These are phyloP conservation scores for Hucho hucho DNA, from an alignment of 2,113 vertebrate species.

Conservation along the genomic window DNA sequence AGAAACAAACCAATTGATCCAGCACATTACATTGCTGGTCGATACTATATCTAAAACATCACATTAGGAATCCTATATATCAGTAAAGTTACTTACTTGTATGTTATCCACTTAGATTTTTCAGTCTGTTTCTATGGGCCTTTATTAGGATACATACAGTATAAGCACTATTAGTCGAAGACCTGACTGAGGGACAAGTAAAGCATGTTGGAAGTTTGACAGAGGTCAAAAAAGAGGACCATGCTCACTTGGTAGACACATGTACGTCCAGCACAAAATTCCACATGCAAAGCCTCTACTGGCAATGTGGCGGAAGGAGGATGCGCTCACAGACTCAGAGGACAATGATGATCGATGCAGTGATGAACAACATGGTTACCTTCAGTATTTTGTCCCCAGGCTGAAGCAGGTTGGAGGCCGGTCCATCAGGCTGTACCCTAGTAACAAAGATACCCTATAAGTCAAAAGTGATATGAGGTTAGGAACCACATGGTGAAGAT, in stretches of 20 bases:
- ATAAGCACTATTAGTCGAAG: no score
- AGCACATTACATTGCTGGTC: no score
- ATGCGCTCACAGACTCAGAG: constrained; percentile 18
- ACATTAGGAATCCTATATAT: no score
- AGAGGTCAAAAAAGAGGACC: constrained; percentile 19
- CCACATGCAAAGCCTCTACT: constrained; percentile 54
- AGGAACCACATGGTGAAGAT: constrained; percentile 79
- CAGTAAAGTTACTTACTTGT: no score
- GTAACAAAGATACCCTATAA: constrained; percentile 99
- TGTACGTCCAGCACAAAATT: constrained; percentile 11
- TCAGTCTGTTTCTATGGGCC: no score
- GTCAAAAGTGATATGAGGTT: constrained; percentile 99
- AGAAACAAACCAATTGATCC: no score
- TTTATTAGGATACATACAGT: no score
- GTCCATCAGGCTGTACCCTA: constrained; percentile 99
- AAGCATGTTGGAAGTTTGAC: no score
- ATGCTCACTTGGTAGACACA: constrained; percentile 32
- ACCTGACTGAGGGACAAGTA: no score
- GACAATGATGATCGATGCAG: constrained; percentile 21
- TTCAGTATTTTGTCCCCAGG: constrained; percentile 98
- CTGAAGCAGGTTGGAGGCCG: constrained; percentile 88
- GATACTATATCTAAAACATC: no score
- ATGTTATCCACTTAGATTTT: no score
- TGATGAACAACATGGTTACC: constrained; percentile 73
- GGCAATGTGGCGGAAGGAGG: constrained; percentile 23